Evolutionary conservation across 2,113 vertebrate genomes (phyloP), one percentile per base, ranked within the genome.

Genomic region (Mus spicilegus): DNA sequence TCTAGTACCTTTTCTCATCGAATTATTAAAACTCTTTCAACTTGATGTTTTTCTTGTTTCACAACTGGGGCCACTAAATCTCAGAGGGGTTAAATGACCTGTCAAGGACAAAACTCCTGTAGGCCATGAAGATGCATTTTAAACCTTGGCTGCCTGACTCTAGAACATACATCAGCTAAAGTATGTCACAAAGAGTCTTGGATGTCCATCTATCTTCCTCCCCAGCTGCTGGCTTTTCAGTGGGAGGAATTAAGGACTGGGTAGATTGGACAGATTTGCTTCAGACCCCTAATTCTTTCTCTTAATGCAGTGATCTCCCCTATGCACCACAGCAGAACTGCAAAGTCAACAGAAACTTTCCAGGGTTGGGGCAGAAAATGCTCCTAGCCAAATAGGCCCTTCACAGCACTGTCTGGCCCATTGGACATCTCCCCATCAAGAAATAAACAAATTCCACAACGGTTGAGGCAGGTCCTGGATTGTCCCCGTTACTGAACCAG

Each of bases 261-360:
- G 46, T 6, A 86, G n/a, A 91, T 70, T 70, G 75, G 36, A 42
- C 42, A 39, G 72, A 73, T 90, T 89, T 46, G 19, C 22, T 11
- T 58, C 7, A 63, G 49, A 22, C 14, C 91, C 58, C 75, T 85
- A 92, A 76, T 76, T 22, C 49, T 89, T 86, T 16, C 72, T 90
- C 24, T 19, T n/a, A 90, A 36, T 81, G 58, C 49, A 70, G 12
- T 56, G 46, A 77, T 85, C 46, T 78, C 95, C 67, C 13, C 65
- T 87, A 61, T 67, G 49, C 2, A 49, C 61, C 3, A 61, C 6
- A 1, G 30, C 65, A 9, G 56, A 78, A 93, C 24, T 54, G 28
- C 54, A 88, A 92, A 90, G 51, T 24, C 46, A 95, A 8, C 51
- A 95, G 85, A 93, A 91, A 96, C 76, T 13, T 49, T 78, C 28